phyloP scores from a whole-genome alignment of 2,113 vertebrate species.

The chimpanzee (Pan troglodytes) region NHGRI_mPanTro3-v2.1_pri NC_072398.2:16755001-16755500 shows the following conservation, averaged over 20 bases:
- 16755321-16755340: fast-evolving
- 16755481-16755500: background rate
- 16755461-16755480: background rate
- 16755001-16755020: no score
- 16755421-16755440: background rate
- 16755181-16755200: fast-evolving
- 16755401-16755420: background rate
- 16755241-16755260: background rate
- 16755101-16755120: background rate
- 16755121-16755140: no score
- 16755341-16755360: fast-evolving
- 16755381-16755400: no score
- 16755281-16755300: background rate
- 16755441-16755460: background rate
- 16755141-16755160: background rate
- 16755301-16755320: fast-evolving
- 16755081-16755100: background rate
- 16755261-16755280: no score
- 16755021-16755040: background rate
- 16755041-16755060: background rate
- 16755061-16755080: fast-evolving
- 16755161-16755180: background rate
- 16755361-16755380: background rate
- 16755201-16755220: no score
- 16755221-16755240: fast-evolving